Evolutionary conservation across 2,888 invertebrate genomes (phyloP), one percentile per base, ranked within the genome.

Genomic region (Crocallis elinguaria): DNA sequence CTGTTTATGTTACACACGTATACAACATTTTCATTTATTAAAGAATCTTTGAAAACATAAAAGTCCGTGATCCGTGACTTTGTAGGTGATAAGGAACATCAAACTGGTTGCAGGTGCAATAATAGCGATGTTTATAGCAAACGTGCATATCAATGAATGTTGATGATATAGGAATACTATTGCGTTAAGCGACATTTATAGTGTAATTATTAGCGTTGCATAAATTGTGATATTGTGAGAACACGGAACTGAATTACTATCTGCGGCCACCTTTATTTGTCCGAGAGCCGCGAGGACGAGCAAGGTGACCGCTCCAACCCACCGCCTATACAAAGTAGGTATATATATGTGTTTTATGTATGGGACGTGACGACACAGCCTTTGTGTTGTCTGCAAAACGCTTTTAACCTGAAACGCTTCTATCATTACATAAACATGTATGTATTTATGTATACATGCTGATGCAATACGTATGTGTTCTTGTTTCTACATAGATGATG

Each of bases 271-370:
- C 87, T 88, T 87, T 86, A 84, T 84, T 84, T 79, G 87, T 79
- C 86, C 85, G 87, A 82, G 83, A 84, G 79, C 83, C 65, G 75
- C 77, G 83, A 71, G 84, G 83, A 86, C 87, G 81, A 63, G 72
- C 87, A 89, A 89, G 89, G 90, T 88, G 89, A 89, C 90, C 87
- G 86, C 72, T 65, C 55, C 62, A 61, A 60, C 61, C 56, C 53
- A 59, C 59, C 60, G 65, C 64, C n/a, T n/a, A n/a, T n/a, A n/a
- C n/a, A n/a, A n/a, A n/a, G n/a, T n/a, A n/a, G n/a, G n/a, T n/a
- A 62, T 41, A 42, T n/a, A 38, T 29, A 43, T 21, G 14, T 41
- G 53, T 55, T 53, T 55, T 41, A 57, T 57, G 54, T 65, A 60
- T 66, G 49, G 64, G 61, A 45, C 49, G 54, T 56, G 49, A 62